Conservation (phyloP, 2,888 invertebrate genomes). For the Chloromyia formosa region DNA sequence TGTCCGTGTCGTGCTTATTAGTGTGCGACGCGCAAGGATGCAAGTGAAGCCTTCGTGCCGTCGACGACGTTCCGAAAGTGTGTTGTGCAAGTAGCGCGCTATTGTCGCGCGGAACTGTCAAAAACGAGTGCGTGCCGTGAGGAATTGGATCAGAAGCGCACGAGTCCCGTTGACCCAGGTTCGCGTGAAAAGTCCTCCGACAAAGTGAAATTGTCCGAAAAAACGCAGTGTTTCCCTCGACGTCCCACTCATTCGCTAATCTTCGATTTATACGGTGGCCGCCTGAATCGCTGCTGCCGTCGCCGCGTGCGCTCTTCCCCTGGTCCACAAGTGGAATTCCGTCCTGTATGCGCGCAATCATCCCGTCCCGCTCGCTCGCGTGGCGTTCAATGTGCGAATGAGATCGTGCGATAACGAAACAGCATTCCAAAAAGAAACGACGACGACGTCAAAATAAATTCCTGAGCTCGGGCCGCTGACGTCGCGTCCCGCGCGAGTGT, state of each 20-base stretch:
- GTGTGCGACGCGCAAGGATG: neutral
- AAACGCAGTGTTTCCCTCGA: constrained; percentile 20
- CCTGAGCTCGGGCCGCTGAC: constrained; percentile 18
- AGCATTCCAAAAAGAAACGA: constrained; percentile 40
- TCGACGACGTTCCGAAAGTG: no score
- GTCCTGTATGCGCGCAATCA: neutral
- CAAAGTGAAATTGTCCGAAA: constrained; percentile 39
- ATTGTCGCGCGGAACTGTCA: constrained; percentile 30
- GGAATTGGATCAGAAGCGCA: no score
- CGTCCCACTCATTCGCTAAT: constrained; percentile 36
- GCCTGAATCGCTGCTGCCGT: constrained; percentile 4
- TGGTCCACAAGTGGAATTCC: constrained; percentile 24
- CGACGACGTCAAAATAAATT: constrained; percentile 43
- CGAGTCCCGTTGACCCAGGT: no score
- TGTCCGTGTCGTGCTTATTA: no score
- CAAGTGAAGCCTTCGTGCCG: neutral
- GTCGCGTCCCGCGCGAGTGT: constrained; percentile 12
- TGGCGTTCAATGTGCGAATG: constrained; percentile 2
- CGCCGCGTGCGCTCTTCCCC: constrained; percentile 9
- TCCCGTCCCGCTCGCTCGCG: constrained; percentile 19
- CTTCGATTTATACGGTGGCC: neutral
- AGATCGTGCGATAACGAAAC: constrained; percentile 12
- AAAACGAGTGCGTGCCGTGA: neutral
- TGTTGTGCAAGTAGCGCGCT: no score
- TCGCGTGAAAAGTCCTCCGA: constrained; percentile 3